These are phyloP conservation scores for Acromyrmex charruanus DNA, from an alignment of 1,140 invertebrate genomes.

Conservation along the genomic window DNA sequence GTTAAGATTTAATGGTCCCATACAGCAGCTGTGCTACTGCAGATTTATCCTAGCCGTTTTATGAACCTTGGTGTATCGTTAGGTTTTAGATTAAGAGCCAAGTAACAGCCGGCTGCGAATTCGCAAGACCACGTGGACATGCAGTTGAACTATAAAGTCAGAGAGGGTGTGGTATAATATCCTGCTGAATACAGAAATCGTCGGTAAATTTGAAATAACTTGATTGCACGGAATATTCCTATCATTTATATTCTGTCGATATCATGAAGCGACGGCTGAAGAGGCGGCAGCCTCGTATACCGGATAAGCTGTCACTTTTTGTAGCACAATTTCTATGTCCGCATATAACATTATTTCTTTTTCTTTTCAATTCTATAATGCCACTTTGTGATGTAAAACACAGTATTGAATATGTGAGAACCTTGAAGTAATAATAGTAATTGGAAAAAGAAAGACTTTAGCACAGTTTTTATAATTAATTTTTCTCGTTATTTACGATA, in stretches of 20 bases:
- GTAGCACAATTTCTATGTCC: not conserved
- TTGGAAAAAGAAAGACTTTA: not conserved
- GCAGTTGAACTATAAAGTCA: slow-evolving; percentile 15
- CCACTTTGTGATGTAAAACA: not conserved
- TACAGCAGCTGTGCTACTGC: slow-evolving; percentile 39
- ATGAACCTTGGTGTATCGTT: slow-evolving; percentile 44
- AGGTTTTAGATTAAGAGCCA: slow-evolving; percentile 53
- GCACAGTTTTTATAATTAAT: not conserved
- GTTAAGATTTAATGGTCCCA: slow-evolving; percentile 56
- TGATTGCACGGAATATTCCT: not conserved
- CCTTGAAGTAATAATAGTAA: not conserved
- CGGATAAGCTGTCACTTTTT: slow-evolving; percentile 26
- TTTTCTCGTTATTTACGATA: not conserved
- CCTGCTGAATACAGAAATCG: not conserved
- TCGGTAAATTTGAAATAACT: slow-evolving; percentile 22
- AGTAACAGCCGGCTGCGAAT: slow-evolving; percentile 38
- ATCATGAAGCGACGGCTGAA: not conserved
- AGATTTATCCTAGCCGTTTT: slow-evolving; percentile 56
- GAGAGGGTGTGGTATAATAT: slow-evolving; percentile 4
- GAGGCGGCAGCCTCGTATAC: not conserved
- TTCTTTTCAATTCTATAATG: slow-evolving; percentile 16
- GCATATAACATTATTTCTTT: not conserved
- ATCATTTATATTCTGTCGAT: slow-evolving; percentile 41
- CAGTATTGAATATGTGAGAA: not conserved
- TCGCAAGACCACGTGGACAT: slow-evolving; percentile 24